Percentiles rank a stretch among this genome's conserved stretches.
These are phyloP conservation scores for Acrocephalus arundinaceus DNA, from an alignment of 2,113 vertebrate genomes.

Conservation along the genomic window DNA sequence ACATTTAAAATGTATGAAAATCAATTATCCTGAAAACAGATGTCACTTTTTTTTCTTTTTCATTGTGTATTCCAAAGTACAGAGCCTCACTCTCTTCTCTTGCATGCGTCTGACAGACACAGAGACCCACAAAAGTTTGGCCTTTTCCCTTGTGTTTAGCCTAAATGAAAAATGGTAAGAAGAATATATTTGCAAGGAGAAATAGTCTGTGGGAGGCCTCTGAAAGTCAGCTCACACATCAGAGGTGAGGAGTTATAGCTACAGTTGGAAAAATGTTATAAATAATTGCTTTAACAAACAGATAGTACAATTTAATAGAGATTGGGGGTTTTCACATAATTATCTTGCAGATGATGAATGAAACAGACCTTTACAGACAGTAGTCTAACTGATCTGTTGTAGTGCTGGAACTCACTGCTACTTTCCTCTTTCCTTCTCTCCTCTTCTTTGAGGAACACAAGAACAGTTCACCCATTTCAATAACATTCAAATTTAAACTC, in stretches of 20 bases:
- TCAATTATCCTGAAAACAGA: background rate
- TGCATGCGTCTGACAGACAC: background rate
- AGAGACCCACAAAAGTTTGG: background rate
- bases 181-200: background rate
- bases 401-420: background rate
- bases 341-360: background rate
- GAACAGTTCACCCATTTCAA: background rate
- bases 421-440: background rate
- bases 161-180: background rate
- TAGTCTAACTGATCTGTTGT: background rate
- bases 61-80: background rate
- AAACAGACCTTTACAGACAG: background rate
- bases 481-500: background rate
- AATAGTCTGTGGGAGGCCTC: background rate
- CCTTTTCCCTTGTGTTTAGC: background rate
- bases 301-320: background rate
- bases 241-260: background rate
- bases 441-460: background rate
- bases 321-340: background rate
- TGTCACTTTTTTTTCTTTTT: background rate
- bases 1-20: constrained; percentile 32
- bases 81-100: background rate
- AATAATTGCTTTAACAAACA: constrained; percentile 9
- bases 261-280: background rate
- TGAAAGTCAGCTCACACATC: background rate